These are phyloP conservation scores for Drosophila diplacantha DNA, from an alignment of 2,888 invertebrate genomes.

Conservation along the genomic window DNA sequence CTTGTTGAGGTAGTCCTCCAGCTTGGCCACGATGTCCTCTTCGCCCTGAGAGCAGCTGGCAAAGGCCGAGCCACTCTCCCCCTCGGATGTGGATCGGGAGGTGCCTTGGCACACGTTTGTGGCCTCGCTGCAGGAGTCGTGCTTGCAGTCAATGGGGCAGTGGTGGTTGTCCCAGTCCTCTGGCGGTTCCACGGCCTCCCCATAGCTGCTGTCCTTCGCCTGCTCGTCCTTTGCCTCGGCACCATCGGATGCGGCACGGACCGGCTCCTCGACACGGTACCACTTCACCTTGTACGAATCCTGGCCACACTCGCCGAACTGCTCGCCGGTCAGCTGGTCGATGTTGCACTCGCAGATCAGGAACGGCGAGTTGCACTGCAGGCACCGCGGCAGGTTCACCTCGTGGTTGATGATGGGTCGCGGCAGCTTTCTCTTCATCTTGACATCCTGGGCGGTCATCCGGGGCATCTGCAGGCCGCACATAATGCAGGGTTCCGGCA, in stretches of 20 bases:
- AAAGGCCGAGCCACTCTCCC: conserved; percentile 32
- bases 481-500: conserved; percentile 52
- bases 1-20: conserved; percentile 57
- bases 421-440: conserved; percentile 19
- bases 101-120: conserved; percentile 49
- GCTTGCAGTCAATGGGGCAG: conserved; percentile 70
- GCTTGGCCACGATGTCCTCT: conserved; percentile 46
- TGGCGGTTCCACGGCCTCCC: conserved; percentile 46
- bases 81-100: conserved; percentile 1
- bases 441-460: background rate
- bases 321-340: conserved; percentile 59
- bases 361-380: conserved; percentile 59
- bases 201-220: conserved; percentile 12
- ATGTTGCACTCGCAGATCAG: conserved; percentile 72
- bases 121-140: conserved; percentile 34
- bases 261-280: conserved; percentile 58
- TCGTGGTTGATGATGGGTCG: conserved; percentile 56
- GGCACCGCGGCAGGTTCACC: conserved; percentile 53
- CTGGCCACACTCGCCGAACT: conserved; percentile 69
- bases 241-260: background rate
- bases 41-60: conserved; percentile 34
- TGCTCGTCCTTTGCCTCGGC: background rate
- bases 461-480: conserved; percentile 61
- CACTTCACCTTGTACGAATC: conserved; percentile 72
- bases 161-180: conserved; percentile 63